Evolutionary conservation across 2,797 vertebrate genomes (phyloP).

Genomic region (Xenopus petersii): DNA sequence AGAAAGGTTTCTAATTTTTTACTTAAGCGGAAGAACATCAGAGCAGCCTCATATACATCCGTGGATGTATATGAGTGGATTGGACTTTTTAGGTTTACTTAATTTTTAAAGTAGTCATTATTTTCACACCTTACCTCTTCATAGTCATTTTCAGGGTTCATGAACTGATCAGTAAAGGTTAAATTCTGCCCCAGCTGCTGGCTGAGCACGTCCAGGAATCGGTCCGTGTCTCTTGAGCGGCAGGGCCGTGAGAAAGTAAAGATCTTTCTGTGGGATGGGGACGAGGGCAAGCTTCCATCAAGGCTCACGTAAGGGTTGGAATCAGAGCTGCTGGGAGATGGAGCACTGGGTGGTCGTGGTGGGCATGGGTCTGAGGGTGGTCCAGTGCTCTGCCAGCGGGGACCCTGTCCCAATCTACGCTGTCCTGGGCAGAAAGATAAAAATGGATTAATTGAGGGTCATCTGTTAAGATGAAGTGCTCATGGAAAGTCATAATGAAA

Average conservation of each 20-base stretch:
- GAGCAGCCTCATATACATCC: too few relatives aligned
- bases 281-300: conserved; percentile 85
- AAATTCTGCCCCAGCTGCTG: conserved; percentile 90
- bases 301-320: conserved; percentile 95
- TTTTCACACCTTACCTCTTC: conserved; percentile 81
- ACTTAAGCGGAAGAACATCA: too few relatives aligned
- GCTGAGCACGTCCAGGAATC: conserved; percentile 88
- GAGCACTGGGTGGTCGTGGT: conserved; percentile 68
- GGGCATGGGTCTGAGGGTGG: conserved; percentile 75
- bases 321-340: conserved; percentile 86
- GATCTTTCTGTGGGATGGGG: conserved; percentile 77
- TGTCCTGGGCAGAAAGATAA: conserved; percentile 51
- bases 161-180: conserved; percentile 85
- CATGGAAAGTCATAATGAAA: too few relatives aligned
- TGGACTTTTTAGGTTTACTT: too few relatives aligned
- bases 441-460: background rate
- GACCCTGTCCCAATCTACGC: conserved; percentile 70
- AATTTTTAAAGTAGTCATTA: too few relatives aligned
- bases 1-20: too few relatives aligned
- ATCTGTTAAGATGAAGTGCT: too few relatives aligned
- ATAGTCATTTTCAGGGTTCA: conserved; percentile 89
- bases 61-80: too few relatives aligned
- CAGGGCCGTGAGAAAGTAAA: conserved; percentile 90
- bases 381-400: conserved; percentile 81
- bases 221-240: conserved; percentile 89